Conservation (phyloP, 2,797 vertebrate genomes). For the Miichthys miiuy region DNA sequence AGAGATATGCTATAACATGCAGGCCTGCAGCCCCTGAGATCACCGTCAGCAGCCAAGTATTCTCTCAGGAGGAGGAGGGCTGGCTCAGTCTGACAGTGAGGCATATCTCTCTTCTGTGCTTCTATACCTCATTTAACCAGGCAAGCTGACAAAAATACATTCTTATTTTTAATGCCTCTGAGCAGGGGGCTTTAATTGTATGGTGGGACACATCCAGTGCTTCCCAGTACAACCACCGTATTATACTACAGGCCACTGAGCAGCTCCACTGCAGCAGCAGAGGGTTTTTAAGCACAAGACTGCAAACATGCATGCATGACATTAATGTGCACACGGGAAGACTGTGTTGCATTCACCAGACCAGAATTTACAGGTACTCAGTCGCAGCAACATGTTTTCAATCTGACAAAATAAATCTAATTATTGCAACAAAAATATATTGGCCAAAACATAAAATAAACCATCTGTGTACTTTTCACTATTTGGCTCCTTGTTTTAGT, state of each 20-base stretch:
- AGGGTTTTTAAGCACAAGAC: slow-evolving; percentile 11
- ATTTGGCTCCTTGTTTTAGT: slow-evolving; percentile 25
- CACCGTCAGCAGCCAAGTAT: slow-evolving; percentile 70
- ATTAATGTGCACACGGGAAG: not conserved
- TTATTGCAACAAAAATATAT: slow-evolving; percentile 22
- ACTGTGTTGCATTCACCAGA: not conserved
- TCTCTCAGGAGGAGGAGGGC: slow-evolving; percentile 58
- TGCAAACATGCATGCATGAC: not conserved
- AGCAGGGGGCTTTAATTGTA: slow-evolving; percentile 28
- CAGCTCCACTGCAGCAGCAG: not conserved
- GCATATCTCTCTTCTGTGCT: slow-evolving; percentile 46
- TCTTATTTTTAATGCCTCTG: slow-evolving; percentile 44
- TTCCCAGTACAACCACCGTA: slow-evolving; percentile 22
- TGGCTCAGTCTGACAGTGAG: slow-evolving; percentile 65
- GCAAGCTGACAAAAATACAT: slow-evolving; percentile 50
- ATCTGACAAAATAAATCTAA: slow-evolving; percentile 11
- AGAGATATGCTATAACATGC: slow-evolving; percentile 75
- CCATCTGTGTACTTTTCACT: slow-evolving; percentile 20
- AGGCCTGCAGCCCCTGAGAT: slow-evolving; percentile 69
- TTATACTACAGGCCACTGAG: slow-evolving; percentile 2
- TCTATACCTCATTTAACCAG: slow-evolving; percentile 61
- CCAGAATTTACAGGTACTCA: not conserved
- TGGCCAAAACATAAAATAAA: slow-evolving; percentile 30
- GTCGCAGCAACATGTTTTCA: slow-evolving; percentile 10
- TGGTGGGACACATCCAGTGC: slow-evolving; percentile 28